These are phyloP conservation scores for Diplodus sargus DNA, from an alignment of 2,797 vertebrate species.

Conservation along the genomic window DNA sequence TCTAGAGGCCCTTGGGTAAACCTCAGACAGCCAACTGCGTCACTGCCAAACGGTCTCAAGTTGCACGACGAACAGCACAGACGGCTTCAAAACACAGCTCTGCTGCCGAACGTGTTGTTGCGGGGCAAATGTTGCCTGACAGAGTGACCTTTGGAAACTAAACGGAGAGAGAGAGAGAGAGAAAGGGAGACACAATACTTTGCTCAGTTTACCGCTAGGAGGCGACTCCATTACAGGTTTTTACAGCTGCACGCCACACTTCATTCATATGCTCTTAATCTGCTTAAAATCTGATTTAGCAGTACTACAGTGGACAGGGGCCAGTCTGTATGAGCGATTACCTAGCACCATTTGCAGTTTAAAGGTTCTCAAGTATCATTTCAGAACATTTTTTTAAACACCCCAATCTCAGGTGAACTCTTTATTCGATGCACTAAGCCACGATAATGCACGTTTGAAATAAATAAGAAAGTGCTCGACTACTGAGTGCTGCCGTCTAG, in stretches of 20 bases:
- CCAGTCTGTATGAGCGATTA: neutral
- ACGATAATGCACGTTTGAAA: neutral
- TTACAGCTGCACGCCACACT: neutral
- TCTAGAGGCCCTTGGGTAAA: constrained; percentile 68
- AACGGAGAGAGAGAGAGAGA: neutral
- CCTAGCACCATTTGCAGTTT: neutral
- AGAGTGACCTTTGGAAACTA: constrained; percentile 23
- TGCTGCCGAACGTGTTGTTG: constrained; percentile 2
- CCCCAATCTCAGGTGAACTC: neutral
- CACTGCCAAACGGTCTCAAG: constrained; percentile 48
- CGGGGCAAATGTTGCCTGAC: neutral
- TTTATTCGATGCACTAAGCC: neutral
- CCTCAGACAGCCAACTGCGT: constrained; percentile 18
- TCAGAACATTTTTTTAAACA: neutral
- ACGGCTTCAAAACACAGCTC: constrained; percentile 20
- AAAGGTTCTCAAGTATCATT: neutral
- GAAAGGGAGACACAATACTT: neutral
- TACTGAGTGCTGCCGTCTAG: neutral
- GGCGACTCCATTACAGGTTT: neutral
- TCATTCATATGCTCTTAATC: constrained; percentile 5
- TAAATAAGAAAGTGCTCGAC: neutral
- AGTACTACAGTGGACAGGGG: too few species aligned
- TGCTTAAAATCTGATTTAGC: constrained; percentile 3
- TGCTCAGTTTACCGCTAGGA: constrained; percentile 11
- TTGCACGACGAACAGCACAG: constrained; percentile 34